Conservation (phyloP, 2,113 vertebrate species). For the Spilogale gracilis region DNA sequence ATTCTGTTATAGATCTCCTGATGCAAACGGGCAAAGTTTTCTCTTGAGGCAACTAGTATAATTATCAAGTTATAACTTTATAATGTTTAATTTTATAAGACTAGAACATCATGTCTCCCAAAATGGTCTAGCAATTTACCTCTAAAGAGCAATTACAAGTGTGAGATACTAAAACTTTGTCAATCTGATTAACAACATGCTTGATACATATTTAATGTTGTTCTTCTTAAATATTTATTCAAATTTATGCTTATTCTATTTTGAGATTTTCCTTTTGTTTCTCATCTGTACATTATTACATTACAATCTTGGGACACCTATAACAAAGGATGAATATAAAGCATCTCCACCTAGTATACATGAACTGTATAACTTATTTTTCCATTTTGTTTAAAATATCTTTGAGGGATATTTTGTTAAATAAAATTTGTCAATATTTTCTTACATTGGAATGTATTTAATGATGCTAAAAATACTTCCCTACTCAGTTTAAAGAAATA, state of each 20-base stretch:
- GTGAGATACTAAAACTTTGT: neutral
- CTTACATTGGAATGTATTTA: neutral
- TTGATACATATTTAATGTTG: neutral
- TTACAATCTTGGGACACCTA: neutral
- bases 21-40: neutral
- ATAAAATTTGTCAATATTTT: neutral
- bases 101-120: neutral
- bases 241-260: neutral
- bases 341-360: neutral
- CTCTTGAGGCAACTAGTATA: neutral
- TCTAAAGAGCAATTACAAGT: neutral
- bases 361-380: neutral
- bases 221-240: neutral
- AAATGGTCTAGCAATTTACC: neutral
- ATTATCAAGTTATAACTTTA: neutral
- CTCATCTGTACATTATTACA: neutral
- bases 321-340: neutral
- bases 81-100: neutral
- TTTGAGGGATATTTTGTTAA: conserved; percentile 1
- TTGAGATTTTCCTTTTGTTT: neutral
- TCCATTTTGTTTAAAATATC: neutral
- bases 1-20: neutral
- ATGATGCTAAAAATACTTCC: neutral
- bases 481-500: neutral
- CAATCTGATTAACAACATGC: neutral